Base-by-base conservation (phyloP, 2,888 invertebrate genomes). In the Punctoribates punctum region DNA sequence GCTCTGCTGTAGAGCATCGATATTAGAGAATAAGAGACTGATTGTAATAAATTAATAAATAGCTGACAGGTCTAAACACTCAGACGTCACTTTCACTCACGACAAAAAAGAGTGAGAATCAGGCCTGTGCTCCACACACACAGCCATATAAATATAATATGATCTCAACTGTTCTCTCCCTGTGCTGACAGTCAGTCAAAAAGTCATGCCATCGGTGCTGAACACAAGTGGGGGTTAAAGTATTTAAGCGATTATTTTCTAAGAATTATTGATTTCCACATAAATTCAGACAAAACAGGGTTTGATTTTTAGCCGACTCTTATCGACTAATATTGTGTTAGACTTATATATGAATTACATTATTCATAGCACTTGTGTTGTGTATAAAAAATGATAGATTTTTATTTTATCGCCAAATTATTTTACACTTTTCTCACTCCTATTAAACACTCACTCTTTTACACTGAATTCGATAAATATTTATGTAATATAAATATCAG, bases 31-130 rank as follows among this genome's bases (percentile, higher is more conserved):
- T 23, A 57, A 27, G 11, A 34, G 20, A 67, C 38, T 67, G 67
- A 67, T 67, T 67, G 38, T 67, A 67, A 67, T 67, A 67, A 67
- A 67, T 67, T 67, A 67, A 67, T 67, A 67, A 67, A 67, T 67
- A 67, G 20, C 13, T 67, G 67, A 67, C 67, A 67, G 67, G 38
- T 67, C 67, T 67, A 42, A 67, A 67, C 67, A 67, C 67, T 67
- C 34, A 67, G 67, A 15, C 67, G 67, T 67, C 67, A 67, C n/a
- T 42, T 42, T 67, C 38, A 67, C 38, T 67, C 38, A 67, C 38
- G 67, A 67, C 67, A 67, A 67, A 67, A 20, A 15, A 62, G 62
- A 29, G 57, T 25, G 34, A 34, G 34, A 34, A 34, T 34, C 34
- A 34, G 42, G 42, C 42, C 42, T 42, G 42, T 42, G 42, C 42